Evolutionary conservation across 2,888 invertebrate genomes (phyloP), one percentile per base, ranked within the genome.

Genomic region (Standfussiana lucernea): DNA sequence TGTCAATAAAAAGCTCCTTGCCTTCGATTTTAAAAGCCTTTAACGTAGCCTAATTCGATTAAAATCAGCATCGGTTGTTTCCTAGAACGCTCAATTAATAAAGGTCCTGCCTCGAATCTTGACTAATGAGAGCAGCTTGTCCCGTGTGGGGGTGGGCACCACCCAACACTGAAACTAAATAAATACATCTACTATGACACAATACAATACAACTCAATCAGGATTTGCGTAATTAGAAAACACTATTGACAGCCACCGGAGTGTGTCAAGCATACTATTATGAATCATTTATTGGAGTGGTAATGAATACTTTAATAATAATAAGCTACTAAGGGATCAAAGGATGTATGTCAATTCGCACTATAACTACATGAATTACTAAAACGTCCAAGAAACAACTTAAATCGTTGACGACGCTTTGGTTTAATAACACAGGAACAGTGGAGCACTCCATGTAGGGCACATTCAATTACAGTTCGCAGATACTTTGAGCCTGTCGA

Each of bases 171-270:
- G 37, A 50, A 75, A 80, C 37, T 73, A 64, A 84, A 86, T 84
- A 77, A 81, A 74, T 71, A 74, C 45, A 65, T 65, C 37, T 62
- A 59, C 21, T 5, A 61, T 18, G 21, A 40, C 67, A 56, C 47
- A 7, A 53, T 28, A 74, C 75, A 81, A 86, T 82, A 75, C 68
- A 71, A 67, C 70, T 80, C 72, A 84, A 84, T 86, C 80, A 78
- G 68, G 72, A 84, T 79, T 82, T 77, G 66, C 53, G 50, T 84
- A 82, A 86, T 84, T 86, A 84, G 72, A 78, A 84, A 66, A 82
- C 67, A 66, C 50, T 71, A 72, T 78, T 84, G 72, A 82, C 72
- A 78, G 59, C 47, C 67, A 32, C 53, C 74, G 53, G 47, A 79
- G 81, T 73, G 35, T 78, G 32, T 75, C 76, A 65, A 62, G 56